A percentile compares a stretch with the other conserved stretches of the same genome.
phyloP scores from a whole-genome alignment of 2,888 invertebrate species.

The Epirrhoe alternata region DNA sequence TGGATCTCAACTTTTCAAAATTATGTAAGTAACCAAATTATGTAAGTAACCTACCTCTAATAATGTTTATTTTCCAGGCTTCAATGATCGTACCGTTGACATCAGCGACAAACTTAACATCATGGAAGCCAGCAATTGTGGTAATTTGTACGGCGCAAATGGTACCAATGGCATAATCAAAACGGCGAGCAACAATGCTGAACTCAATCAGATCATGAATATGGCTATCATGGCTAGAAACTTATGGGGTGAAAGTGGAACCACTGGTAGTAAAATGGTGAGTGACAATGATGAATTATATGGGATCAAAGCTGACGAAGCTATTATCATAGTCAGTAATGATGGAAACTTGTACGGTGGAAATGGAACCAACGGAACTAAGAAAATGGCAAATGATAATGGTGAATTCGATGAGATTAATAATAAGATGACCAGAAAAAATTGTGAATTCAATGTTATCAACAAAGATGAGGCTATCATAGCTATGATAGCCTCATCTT shows the following conservation, averaged over 20 bases:
- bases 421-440: neutral
- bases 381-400: neutral
- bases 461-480: too few species aligned
- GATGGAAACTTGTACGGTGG: neutral
- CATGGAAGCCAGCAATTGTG: neutral
- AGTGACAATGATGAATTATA: neutral
- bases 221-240: too few species aligned
- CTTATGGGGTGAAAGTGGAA: too few species aligned
- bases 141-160: neutral
- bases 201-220: too few species aligned
- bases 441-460: neutral
- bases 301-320: neutral
- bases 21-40: too few species aligned
- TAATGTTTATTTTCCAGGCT: neutral
- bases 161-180: too few species aligned
- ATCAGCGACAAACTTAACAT: neutral
- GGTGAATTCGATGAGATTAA: neutral
- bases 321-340: neutral
- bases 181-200: neutral
- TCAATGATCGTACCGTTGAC: neutral
- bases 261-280: neutral
- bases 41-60: too few species aligned
- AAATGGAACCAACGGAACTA: neutral
- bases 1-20: too few species aligned
- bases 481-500: too few species aligned